Base-by-base conservation (phyloP, 2,888 invertebrate species). In the Smittia sp. region DNA sequence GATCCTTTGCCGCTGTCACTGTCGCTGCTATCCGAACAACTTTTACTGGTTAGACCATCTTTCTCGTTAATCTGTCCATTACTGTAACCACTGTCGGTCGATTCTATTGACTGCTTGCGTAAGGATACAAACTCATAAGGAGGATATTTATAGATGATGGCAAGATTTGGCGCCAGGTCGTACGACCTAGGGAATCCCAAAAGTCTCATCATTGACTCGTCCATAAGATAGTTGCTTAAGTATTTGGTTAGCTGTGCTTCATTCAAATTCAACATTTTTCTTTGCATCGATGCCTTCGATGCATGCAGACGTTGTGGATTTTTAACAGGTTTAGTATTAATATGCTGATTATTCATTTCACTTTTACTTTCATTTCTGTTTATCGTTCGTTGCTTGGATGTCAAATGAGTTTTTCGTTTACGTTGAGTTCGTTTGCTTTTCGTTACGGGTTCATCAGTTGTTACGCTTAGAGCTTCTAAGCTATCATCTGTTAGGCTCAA, bases 111-210 rank as follows among this genome's bases (percentile, higher is more conserved):
- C 27, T 11, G 7, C n/a, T 62, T 58, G 9, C 62, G 58, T 62
- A 62, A 62, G 13, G 72, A 72, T 32, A 72, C 54, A 66, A 82
- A 80, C 76, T 84, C 82, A 76, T 85, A 83, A 74, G 85, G 85
- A 77, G 85, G 82, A 73, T 85, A 85, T 78, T 88, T 87, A 79
- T 87, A 87, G 73, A 90, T 86, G 76, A 89, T 85, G 4, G 88
- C 89, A 77, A 85, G 85, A 46, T 86, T 87, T 1, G 87, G 87
- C 76, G 85, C 84, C 9, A 85, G 80, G 67, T 85, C 84, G 75
- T 87, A 86, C 77, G 89, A 88, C 6, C 90, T 83, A 0, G 93
- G 93, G 78, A 89, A 93, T 1, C 93, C 92, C 76, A 89, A 84
- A 11, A 85, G 85, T 76, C 87, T 84, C 81, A 91, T 83, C 75